Percentiles rank a stretch among this genome's conserved stretches.
Evolutionary conservation across 1,140 invertebrate species (phyloP).

Genomic region (Cydia strobilella): DNA sequence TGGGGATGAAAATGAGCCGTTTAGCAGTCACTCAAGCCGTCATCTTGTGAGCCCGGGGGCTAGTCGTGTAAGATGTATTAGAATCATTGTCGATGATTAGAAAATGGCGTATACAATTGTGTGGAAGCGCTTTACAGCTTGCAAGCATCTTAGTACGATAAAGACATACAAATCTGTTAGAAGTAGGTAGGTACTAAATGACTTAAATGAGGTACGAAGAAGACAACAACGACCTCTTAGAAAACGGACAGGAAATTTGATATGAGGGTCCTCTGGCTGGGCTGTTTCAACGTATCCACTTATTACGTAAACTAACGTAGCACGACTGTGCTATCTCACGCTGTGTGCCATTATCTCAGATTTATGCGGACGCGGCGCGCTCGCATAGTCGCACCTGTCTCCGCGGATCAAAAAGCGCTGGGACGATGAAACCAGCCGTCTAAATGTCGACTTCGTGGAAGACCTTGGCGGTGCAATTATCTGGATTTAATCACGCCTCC

Average conservation of each 20-base stretch:
- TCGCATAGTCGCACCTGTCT: constrained; percentile 59
- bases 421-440: constrained; percentile 48
- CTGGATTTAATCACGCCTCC: constrained; percentile 53
- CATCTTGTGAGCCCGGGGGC: constrained; percentile 39
- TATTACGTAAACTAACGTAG: constrained; percentile 64
- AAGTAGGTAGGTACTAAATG: not conserved
- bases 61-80: constrained; percentile 53
- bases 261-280: constrained; percentile 40
- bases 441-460: constrained; percentile 62
- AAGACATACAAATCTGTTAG: constrained; percentile 40
- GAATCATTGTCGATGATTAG: constrained; percentile 54
- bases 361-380: constrained; percentile 57
- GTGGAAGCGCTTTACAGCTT: constrained; percentile 38
- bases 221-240: constrained; percentile 37
- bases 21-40: constrained; percentile 42
- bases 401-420: constrained; percentile 54
- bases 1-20: constrained; percentile 47
- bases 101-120: constrained; percentile 47
- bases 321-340: constrained; percentile 68
- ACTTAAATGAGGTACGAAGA: constrained; percentile 30
- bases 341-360: constrained; percentile 57
- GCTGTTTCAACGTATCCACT: constrained; percentile 55
- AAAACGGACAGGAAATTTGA: constrained; percentile 48
- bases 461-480: constrained; percentile 59
- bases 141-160: constrained; percentile 44